phyloP scores from a whole-genome alignment of 1,140 invertebrate species.

The Drosophila virilis region DNA sequence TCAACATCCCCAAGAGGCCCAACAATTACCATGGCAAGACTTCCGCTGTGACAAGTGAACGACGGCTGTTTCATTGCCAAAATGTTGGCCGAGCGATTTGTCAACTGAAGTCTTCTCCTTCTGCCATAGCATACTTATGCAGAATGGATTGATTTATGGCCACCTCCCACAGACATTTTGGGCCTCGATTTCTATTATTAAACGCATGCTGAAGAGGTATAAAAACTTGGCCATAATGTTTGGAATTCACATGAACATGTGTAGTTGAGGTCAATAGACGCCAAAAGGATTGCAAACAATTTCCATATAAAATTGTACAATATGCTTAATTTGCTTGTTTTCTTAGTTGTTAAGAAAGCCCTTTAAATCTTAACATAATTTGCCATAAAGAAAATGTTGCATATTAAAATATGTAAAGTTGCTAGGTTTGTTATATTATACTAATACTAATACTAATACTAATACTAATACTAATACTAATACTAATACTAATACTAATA shows the following conservation, averaged over 20 bases:
- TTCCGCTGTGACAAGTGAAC: constrained; percentile 54
- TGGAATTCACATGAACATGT: constrained; percentile 1
- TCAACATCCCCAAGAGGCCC: neutral
- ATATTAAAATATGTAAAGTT: too few species aligned
- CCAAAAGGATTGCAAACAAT: neutral
- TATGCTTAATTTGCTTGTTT: too few species aligned
- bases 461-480: too few species aligned
- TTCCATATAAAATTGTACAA: too few species aligned
- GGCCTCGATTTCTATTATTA: constrained; percentile 35
- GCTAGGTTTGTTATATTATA: too few species aligned
- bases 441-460: too few species aligned
- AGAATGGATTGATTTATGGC: constrained; percentile 62
- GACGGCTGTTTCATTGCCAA: constrained; percentile 47
- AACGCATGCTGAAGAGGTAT: constrained; percentile 1
- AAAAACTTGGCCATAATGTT: constrained; percentile 17
- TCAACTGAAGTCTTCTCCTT: constrained; percentile 41
- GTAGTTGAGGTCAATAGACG: neutral
- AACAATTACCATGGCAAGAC: constrained; percentile 32
- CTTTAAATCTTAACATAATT: too few species aligned
- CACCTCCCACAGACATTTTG: constrained; percentile 36
- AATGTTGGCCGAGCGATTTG: constrained; percentile 59
- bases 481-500: too few species aligned
- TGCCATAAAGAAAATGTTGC: too few species aligned
- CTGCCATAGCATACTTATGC: constrained; percentile 29
- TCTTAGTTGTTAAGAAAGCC: too few species aligned